Percentiles rank a stretch among this genome's conserved stretches.
These are phyloP conservation scores for Propithecus perrieri DNA, from an alignment of 2,797 vertebrate species.

Conservation along the genomic window DNA sequence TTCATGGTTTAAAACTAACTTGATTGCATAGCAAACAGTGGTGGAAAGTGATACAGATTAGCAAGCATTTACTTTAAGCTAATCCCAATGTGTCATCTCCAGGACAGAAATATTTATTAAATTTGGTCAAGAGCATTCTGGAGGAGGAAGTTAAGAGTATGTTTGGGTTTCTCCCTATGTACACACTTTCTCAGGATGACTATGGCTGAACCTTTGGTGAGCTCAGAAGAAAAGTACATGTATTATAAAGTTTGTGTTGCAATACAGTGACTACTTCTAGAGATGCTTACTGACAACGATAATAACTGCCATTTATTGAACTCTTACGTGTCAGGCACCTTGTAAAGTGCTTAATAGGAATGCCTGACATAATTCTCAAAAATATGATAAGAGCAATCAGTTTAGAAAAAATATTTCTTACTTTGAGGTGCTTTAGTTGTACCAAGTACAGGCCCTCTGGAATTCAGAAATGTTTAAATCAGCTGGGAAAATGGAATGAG, in stretches of 20 bases:
- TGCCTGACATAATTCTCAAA: background rate
- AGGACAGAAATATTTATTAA: background rate
- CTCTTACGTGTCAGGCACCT: background rate
- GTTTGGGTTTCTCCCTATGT: fast-evolving
- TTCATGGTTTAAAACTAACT: background rate
- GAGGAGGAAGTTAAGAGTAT: background rate
- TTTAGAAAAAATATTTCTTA: background rate
- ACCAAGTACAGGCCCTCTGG: background rate
- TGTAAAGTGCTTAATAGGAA: background rate
- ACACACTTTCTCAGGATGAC: background rate
- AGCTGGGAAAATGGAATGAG: background rate
- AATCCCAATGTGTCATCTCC: background rate
- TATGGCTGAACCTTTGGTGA: background rate
- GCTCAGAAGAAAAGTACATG: background rate
- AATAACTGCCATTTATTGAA: background rate
- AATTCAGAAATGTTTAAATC: background rate
- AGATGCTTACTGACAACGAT: background rate
- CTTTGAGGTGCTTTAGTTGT: background rate
- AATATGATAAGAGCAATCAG: background rate
- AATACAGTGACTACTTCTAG: fast-evolving
- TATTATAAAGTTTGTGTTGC: background rate
- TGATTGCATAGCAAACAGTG: background rate
- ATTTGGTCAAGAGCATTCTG: background rate
- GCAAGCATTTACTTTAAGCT: background rate
- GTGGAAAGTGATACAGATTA: background rate